Evolutionary conservation across 2,113 vertebrate genomes (phyloP), one percentile per base, ranked within the genome.

Genomic region (Gnathochromis pfefferi): DNA sequence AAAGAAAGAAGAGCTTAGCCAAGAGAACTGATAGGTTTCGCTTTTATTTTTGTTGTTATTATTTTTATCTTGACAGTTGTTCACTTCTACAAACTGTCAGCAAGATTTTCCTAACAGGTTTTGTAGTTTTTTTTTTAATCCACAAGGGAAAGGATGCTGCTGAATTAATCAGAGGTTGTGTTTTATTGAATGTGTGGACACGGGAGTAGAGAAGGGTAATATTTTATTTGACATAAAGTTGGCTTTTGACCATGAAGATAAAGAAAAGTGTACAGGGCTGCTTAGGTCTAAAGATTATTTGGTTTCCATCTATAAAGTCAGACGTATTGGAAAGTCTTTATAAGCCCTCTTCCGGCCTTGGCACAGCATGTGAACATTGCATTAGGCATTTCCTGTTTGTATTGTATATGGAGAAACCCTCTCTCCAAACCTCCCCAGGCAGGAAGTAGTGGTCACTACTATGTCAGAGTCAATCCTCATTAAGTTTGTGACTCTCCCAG

Each of bases 301-400:
- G 60, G 28, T 89, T 85, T 86, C 38, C 3, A 33, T 58, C 7
- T 21, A 54, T 63, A 13, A 81, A 82, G 23, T 42, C n/a, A 58
- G 65, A 16, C 6, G 4, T 86, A 28, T 79, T 49, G 4, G 11
- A 89, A 87, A 49, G 33, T 84, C 7, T 55, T 5, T 54, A 14
- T 65, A 85, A 90, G 21, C 81, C 68, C 54, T 40, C n/a, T 83
- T 93, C 82, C 26, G 5, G 58, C 51, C 80, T 31, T 51, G 16
- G 11, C 5, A 11, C 65, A 75, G 85, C 85, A 79, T 94, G 87
- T 92, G 93, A 95, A 87, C 84, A 58, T 86, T 80, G 65, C 90
- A 93, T 91, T 88, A 49, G 88, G 79, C 92, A 93, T 95, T 92
- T 95, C 95, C 95, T 96, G 93, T 95, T 95, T 96, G 84, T 90